Evolutionary conservation across 2,113 vertebrate genomes (phyloP), one percentile per base, ranked within the genome.

Genomic region (Formicarius rufipectus): DNA sequence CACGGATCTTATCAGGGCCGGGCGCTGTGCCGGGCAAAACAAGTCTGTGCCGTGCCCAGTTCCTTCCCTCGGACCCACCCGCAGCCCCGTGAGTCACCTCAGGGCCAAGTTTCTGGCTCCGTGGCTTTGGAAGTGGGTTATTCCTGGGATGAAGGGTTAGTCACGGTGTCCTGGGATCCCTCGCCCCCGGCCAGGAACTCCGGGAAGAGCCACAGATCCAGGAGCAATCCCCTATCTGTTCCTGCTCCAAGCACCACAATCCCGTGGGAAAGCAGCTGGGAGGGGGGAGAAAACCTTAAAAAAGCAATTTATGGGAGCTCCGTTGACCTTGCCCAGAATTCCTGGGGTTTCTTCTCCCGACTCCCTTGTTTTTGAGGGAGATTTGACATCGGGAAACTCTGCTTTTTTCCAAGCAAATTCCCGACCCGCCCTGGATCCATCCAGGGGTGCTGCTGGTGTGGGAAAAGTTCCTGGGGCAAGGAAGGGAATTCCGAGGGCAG

Each of bases 61-160:
- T 71, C 82, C 56, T 74, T 23, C 31, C 24, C 44, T 4, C 0
- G 53, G 87, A 82, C 40, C 66, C 66, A 23, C 3, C 67, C 8
- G 0, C 44, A 21, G 47, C 6, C 9, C 49, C 4, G 20, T 95
- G 89, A 96, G 66, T 96, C 93, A 96, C 89, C 88, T 0, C 62
- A 15, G 96, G 89, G 94, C 53, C 9, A 3, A 12, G 50, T 75
- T 85, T 79, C 78, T 89, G 0, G 0, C 35, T 50, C 69, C 4
- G 16, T 25, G 42, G 13, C 44, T 37, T 7, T 25, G 2, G 17
- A 93, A 53, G 10, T 4, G 9, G 40, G 66, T 68, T 67, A 53
- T 60, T 19, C n/a, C 2, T 3, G 0, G 49, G 11, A 0, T 4
- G 0, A 1, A 24, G 17, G 0, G 6, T 83, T n/a, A 79, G 35